phyloP scores from a whole-genome alignment of 2,113 vertebrate genomes.

The Morone chrysops region DNA sequence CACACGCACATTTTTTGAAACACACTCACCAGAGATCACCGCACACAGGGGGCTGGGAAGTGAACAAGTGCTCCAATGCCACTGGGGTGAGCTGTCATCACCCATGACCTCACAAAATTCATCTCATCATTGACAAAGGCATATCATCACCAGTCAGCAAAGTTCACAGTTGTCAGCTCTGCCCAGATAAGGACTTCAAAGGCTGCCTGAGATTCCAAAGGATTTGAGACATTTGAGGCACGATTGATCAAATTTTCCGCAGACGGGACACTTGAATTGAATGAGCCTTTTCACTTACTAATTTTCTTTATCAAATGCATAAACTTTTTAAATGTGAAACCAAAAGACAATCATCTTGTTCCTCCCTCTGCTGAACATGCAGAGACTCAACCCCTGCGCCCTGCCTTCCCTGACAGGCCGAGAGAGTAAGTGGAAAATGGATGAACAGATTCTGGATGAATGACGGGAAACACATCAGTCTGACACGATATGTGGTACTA shows the following conservation, averaged over 20 bases:
- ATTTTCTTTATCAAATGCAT: background rate
- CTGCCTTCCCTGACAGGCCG: constrained; percentile 5
- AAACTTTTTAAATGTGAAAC: constrained; percentile 30
- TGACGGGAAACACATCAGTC: background rate
- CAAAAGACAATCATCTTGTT: constrained; percentile 18
- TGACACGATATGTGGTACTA: constrained; percentile 7
- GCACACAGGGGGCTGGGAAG: constrained; percentile 20
- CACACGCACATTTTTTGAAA: constrained; percentile 40
- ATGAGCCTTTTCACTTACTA: background rate
- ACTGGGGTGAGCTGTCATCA: constrained; percentile 57
- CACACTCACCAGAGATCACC: constrained; percentile 27
- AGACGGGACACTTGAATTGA: constrained; percentile 1
- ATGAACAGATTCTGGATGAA: constrained; percentile 24
- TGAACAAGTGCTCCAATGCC: constrained; percentile 34
- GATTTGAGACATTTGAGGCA: constrained; percentile 16
- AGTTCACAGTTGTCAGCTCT: constrained; percentile 40
- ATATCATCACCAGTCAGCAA: constrained; percentile 46
- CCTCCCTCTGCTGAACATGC: constrained; percentile 20
- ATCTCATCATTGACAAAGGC: constrained; percentile 37
- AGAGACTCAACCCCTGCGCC: background rate
- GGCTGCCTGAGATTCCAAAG: background rate
- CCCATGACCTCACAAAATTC: constrained; percentile 54
- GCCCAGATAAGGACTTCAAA: constrained; percentile 48
- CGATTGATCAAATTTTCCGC: constrained; percentile 21
- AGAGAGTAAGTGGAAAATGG: constrained; percentile 14